phyloP scores from a whole-genome alignment of 2,113 vertebrate species.

The Passerina amoena region DNA sequence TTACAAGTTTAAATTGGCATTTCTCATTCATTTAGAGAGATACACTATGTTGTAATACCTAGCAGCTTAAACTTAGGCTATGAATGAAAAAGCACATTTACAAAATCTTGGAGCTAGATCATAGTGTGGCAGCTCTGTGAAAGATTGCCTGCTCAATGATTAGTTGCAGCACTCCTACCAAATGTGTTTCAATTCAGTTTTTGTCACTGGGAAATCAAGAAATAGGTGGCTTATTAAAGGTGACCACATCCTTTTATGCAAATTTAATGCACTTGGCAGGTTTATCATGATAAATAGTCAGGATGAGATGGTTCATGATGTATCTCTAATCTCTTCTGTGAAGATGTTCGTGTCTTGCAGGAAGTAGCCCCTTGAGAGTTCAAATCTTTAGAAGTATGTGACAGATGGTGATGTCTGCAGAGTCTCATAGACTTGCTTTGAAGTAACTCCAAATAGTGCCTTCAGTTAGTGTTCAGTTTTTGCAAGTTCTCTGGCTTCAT shows the following conservation, averaged over 20 bases:
- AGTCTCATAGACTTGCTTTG: slow-evolving; percentile 29
- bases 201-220: slow-evolving; percentile 34
- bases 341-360: slow-evolving; percentile 43
- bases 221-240: slow-evolving; percentile 41
- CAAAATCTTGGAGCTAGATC: background rate
- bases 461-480: background rate
- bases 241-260: slow-evolving; percentile 51
- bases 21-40: background rate
- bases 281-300: slow-evolving; percentile 50
- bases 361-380: slow-evolving; percentile 32
- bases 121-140: background rate
- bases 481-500: background rate
- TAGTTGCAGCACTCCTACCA: background rate
- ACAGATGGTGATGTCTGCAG: slow-evolving; percentile 28
- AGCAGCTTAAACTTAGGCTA: background rate
- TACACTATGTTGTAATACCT: background rate
- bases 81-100: slow-evolving; percentile 5
- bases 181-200: slow-evolving; percentile 38
- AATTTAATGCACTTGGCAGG: slow-evolving; percentile 49
- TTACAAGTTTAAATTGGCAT: background rate
- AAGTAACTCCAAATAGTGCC: background rate
- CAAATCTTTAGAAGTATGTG: slow-evolving; percentile 9
- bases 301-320: slow-evolving; percentile 41
- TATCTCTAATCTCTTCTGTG: slow-evolving; percentile 41
- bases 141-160: background rate